phyloP scores from a whole-genome alignment of 1,140 invertebrate species.

The Calosoma granatense region DNA sequence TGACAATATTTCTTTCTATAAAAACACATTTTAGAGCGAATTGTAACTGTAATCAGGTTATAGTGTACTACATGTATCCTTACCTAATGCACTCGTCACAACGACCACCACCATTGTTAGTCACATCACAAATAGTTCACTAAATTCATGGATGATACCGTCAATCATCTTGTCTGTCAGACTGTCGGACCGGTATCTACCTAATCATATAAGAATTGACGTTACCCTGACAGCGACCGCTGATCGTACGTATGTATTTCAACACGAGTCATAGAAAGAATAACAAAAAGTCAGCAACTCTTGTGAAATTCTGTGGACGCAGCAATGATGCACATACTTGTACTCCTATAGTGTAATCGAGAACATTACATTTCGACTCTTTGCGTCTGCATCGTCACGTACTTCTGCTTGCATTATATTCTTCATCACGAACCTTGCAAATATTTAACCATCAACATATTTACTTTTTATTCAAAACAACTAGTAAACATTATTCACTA shows the following conservation, averaged over 20 bases:
- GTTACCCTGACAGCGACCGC: conserved; percentile 5
- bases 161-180: not conserved
- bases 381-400: no score
- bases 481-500: no score
- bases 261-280: not conserved
- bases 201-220: conserved; percentile 1
- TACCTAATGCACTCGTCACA: no score
- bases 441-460: no score
- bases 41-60: no score
- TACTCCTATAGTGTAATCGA: not conserved
- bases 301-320: conserved; percentile 7
- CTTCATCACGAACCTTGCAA: no score
- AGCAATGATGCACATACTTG: not conserved
- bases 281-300: conserved; percentile 5
- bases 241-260: not conserved
- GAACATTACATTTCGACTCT: not conserved
- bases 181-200: not conserved
- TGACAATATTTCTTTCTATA: no score
- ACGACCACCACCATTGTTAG: not conserved
- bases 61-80: no score
- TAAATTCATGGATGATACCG: not conserved
- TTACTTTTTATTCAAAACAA: no score
- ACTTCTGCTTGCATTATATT: no score
- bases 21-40: no score
- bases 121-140: not conserved